A percentile compares a stretch with the other conserved stretches of the same genome.
Evolutionary conservation across 2,888 invertebrate genomes (phyloP).

Genomic region (Schizotus pectinicornis): DNA sequence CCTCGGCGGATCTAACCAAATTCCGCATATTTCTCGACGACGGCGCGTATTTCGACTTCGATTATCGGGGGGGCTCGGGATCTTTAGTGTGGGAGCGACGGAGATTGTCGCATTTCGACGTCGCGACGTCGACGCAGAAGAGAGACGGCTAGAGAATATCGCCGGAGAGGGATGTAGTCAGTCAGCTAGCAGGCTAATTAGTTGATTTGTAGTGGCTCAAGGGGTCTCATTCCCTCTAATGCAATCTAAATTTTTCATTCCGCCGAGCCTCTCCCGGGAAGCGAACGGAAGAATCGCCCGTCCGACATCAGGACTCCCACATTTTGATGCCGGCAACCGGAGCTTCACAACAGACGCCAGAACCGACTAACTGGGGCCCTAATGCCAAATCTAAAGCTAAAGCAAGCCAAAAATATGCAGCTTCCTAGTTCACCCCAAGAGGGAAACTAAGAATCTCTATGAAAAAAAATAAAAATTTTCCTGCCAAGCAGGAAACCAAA

Average conservation of each 20-base stretch:
- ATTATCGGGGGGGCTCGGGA: conserved; percentile 16
- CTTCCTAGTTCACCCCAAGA: too few relatives aligned
- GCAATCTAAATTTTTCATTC: conserved; percentile 63
- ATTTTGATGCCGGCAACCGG: conserved; percentile 4
- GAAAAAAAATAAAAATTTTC: too few relatives aligned
- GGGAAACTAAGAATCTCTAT: too few relatives aligned
- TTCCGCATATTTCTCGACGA: conserved; percentile 25
- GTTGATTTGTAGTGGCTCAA: conserved; percentile 62
- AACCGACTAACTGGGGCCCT: too few relatives aligned
- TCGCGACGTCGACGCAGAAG: conserved; percentile 26
- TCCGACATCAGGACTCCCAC: conserved; percentile 14
- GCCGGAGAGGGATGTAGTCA: conserved; percentile 43
- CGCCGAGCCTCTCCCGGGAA: conserved; percentile 50
- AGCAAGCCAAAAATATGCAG: too few relatives aligned
- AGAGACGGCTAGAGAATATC: conserved; percentile 36
- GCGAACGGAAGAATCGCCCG: conserved; percentile 51
- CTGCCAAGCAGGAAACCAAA: too few relatives aligned
- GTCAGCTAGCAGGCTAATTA: conserved; percentile 59
- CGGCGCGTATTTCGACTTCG: conserved; percentile 25
- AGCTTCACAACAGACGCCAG: too few relatives aligned
- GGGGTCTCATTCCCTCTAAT: conserved; percentile 59
- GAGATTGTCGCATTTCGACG: conserved; percentile 23
- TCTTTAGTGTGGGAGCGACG: conserved; percentile 22
- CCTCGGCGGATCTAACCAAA: conserved; percentile 20
- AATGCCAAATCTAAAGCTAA: too few relatives aligned